Conservation (phyloP, 92 coral and sea anemone genomes). For the Desmophyllum pertusum region DNA sequence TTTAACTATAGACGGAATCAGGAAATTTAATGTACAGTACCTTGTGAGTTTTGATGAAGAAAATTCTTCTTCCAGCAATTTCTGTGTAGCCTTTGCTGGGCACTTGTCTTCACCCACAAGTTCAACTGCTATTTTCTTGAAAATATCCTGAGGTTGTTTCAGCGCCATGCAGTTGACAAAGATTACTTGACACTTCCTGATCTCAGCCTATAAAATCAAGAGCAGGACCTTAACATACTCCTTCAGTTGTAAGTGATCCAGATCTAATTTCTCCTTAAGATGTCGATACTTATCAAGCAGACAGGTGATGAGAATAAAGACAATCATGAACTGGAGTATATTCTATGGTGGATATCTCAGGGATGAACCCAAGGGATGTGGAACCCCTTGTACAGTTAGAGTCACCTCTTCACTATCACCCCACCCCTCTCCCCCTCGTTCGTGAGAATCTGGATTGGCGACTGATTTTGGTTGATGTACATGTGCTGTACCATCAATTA, state of each 20-base stretch:
- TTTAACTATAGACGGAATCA: too few relatives aligned
- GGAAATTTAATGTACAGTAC: background rate
- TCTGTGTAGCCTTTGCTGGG: constrained; percentile 75
- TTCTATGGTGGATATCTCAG: background rate
- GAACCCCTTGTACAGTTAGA: too few relatives aligned
- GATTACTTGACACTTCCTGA: constrained; percentile 73
- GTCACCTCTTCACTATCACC: too few relatives aligned
- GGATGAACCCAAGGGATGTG: too few relatives aligned
- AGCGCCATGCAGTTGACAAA: constrained; percentile 96
- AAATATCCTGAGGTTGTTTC: constrained; percentile 80
- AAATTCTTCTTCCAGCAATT: constrained; percentile 80
- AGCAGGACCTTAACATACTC: too few relatives aligned
- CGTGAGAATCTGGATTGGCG: too few relatives aligned
- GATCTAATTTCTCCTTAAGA: background rate
- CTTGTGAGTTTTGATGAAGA: constrained; percentile 42
- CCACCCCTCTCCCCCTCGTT: too few relatives aligned
- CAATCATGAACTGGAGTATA: background rate
- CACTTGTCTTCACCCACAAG: constrained; percentile 74
- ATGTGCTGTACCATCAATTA: too few relatives aligned
- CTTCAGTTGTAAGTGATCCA: background rate
- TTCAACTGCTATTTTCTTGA: constrained; percentile 80
- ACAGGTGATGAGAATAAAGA: background rate
- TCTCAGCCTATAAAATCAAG: constrained; percentile 48
- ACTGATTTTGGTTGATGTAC: too few relatives aligned
- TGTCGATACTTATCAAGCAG: background rate